Evolutionary conservation across 2,797 vertebrate species (phyloP).

Genomic region (Spheniscus humboldti): DNA sequence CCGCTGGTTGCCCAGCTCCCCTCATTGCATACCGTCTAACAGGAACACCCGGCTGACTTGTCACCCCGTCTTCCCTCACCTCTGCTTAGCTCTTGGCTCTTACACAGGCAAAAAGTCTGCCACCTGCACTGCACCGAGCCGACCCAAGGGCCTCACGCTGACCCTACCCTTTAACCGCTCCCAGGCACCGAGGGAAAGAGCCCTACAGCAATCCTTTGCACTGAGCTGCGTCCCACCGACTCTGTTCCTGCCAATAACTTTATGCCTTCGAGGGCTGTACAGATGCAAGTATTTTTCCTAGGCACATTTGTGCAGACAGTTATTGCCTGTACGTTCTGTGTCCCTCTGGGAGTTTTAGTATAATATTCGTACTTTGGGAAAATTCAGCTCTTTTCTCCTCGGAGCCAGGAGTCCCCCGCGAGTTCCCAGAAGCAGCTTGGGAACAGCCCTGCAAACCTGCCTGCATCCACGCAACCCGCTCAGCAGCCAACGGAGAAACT

Average conservation of each 20-base stretch:
- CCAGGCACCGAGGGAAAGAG: accelerated
- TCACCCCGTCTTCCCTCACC: background rate
- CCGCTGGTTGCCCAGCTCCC: background rate
- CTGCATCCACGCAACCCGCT: background rate
- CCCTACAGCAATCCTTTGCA: accelerated
- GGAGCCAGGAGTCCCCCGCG: background rate
- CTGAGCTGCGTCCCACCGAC: accelerated
- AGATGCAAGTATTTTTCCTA: background rate
- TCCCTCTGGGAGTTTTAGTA: background rate
- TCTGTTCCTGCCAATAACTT: background rate
- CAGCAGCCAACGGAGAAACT: background rate
- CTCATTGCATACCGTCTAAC: accelerated
- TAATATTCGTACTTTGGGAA: background rate
- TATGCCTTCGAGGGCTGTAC: background rate
- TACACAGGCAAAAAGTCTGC: background rate
- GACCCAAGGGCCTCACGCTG: background rate
- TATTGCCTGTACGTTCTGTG: background rate
- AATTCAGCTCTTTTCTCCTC: background rate
- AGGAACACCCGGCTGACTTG: background rate
- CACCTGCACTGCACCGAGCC: background rate
- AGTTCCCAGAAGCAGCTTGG: background rate
- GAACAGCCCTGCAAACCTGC: background rate
- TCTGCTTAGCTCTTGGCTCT: background rate
- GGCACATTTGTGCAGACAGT: background rate
- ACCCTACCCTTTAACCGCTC: background rate